These are phyloP conservation scores for Manduca sexta DNA, from an alignment of 1,140 invertebrate species.

Conservation along the genomic window DNA sequence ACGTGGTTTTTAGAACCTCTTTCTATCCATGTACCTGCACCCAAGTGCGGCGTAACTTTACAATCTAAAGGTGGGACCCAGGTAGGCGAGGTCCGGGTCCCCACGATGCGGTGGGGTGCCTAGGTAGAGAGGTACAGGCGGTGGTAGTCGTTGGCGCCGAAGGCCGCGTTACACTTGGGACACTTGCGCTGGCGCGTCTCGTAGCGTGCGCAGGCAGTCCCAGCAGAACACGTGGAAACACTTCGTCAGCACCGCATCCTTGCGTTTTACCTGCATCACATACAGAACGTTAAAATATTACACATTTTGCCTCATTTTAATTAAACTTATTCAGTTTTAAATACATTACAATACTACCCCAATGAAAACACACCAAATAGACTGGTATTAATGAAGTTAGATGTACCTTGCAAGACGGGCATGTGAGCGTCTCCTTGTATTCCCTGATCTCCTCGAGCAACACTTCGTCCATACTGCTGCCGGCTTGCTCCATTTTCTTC, in stretches of 20 bases:
- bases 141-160: conserved; percentile 99
- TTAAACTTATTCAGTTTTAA: background rate
- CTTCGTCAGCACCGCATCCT: conserved; percentile 98
- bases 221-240: conserved; percentile 99
- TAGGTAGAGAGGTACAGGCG: conserved; percentile 90
- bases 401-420: conserved; percentile 97
- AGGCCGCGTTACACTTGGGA: conserved; percentile 99
- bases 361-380: too few species aligned
- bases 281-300: too few species aligned
- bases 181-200: conserved; percentile 98
- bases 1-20: too few species aligned
- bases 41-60: too few species aligned
- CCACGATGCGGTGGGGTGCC: background rate
- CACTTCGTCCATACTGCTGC: conserved; percentile 96
- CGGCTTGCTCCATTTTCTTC: conserved; percentile 98
- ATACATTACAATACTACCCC: too few species aligned
- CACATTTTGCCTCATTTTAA: background rate
- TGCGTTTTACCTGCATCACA: conserved; percentile 85
- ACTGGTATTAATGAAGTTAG: too few species aligned
- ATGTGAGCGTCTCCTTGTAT: conserved; percentile 98
- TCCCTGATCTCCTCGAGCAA: conserved; percentile 98
- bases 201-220: conserved; percentile 99
- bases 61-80: too few species aligned
- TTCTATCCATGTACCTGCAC: too few species aligned
- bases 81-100: too few species aligned